Conservation (phyloP, 1,140 invertebrate genomes). For the Magallana angulata region DNA sequence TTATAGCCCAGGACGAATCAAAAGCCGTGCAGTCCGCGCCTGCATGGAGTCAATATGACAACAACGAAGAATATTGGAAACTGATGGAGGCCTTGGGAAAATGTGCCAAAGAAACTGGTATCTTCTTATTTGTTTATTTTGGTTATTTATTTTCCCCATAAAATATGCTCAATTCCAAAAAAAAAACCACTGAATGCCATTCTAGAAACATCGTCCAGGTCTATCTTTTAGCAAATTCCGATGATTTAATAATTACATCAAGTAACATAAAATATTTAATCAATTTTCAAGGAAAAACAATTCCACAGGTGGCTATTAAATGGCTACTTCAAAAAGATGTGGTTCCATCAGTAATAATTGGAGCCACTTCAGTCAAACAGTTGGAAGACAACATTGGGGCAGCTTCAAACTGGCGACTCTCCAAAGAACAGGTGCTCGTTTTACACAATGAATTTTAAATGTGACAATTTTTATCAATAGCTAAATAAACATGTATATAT, state of each 20-base stretch:
- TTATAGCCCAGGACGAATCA: constrained; percentile 50
- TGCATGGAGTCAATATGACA: constrained; percentile 57
- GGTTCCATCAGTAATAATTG: constrained; percentile 76
- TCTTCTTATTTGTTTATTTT: background rate
- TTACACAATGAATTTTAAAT: background rate
- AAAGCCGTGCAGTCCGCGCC: constrained; percentile 53
- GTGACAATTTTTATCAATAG: background rate
- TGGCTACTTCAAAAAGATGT: constrained; percentile 75
- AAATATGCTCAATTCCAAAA: background rate
- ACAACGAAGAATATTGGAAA: constrained; percentile 59
- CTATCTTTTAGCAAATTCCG: too few relatives aligned
- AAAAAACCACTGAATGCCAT: background rate
- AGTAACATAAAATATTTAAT: background rate
- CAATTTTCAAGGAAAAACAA: constrained; percentile 60
- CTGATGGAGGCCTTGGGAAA: constrained; percentile 49
- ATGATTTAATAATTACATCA: too few relatives aligned
- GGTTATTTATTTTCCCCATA: background rate
- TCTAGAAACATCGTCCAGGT: too few relatives aligned
- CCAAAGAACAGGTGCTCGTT: constrained; percentile 65
- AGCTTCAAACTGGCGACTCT: constrained; percentile 68
- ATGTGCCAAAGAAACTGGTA: constrained; percentile 51
- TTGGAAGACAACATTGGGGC: constrained; percentile 76
- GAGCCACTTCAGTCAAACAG: constrained; percentile 72
- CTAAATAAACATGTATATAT: too few relatives aligned
- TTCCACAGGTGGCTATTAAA: constrained; percentile 72